Percentiles rank a stretch among this genome's conserved stretches.
These are phyloP conservation scores for Hybognathus amarus DNA, from an alignment of 2,797 vertebrate genomes.

Conservation along the genomic window DNA sequence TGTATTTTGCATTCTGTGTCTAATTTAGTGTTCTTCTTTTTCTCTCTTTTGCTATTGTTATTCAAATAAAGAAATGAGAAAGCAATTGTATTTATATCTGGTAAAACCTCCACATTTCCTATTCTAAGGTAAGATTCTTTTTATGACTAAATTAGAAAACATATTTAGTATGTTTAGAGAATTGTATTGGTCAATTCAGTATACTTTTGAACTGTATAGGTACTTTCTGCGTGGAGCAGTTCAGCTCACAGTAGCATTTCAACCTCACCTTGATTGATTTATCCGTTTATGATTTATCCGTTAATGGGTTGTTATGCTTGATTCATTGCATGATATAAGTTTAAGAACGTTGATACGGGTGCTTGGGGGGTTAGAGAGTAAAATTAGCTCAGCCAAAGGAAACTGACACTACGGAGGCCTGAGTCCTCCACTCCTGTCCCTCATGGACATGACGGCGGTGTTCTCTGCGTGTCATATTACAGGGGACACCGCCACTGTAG, in stretches of 20 bases:
- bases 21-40: slow-evolving; percentile 25
- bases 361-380: slow-evolving; percentile 42
- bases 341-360: background rate
- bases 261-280: too few species aligned
- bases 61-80: background rate
- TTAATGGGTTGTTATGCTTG: slow-evolving; percentile 10
- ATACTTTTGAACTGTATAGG: background rate
- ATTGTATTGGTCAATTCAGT: background rate
- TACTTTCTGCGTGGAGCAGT: background rate
- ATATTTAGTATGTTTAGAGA: background rate
- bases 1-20: slow-evolving; percentile 43
- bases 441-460: slow-evolving; percentile 39
- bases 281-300: background rate
- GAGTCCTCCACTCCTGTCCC: slow-evolving; percentile 35
- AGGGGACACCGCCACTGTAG: slow-evolving; percentile 20
- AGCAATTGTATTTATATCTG: background rate
- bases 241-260: background rate
- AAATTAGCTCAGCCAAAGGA: slow-evolving; percentile 54
- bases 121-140: background rate
- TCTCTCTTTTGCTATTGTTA: background rate
- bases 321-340: slow-evolving; percentile 43
- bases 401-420: slow-evolving; percentile 36
- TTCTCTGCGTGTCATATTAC: slow-evolving; percentile 48
- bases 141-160: background rate
- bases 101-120: background rate